A percentile compares a stretch with the other conserved stretches of the same genome.
These are phyloP conservation scores for Zoroaster sp. DNA, from an alignment of 53 echinoderm and acorn worm species.

Conservation along the genomic window DNA sequence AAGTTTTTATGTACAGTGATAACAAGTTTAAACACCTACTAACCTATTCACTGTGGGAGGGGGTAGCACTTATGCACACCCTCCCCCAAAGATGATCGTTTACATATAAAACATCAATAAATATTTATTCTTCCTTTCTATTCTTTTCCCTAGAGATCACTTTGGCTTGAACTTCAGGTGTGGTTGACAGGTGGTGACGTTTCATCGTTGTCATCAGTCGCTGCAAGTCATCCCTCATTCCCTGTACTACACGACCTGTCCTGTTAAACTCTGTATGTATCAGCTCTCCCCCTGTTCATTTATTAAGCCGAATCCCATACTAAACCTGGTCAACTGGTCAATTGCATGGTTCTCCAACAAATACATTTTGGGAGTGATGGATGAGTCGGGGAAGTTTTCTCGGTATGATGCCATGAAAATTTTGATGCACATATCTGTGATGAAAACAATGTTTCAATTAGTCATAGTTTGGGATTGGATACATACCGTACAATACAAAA, in stretches of 20 bases:
- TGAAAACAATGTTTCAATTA: not conserved
- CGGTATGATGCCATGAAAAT: constrained; percentile 5
- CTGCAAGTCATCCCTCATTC: no score
- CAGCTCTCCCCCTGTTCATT: constrained; percentile 54
- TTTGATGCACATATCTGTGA: no score
- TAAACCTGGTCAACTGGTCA: not conserved
- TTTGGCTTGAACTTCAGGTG: constrained; percentile 8
- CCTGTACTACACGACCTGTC: not conserved
- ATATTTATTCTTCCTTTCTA: not conserved
- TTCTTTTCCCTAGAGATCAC: not conserved
- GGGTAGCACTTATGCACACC: no score
- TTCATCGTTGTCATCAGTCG: constrained; percentile 1
- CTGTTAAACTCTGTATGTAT: constrained; percentile 54
- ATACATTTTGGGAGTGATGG: constrained; percentile 51
- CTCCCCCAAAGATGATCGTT: no score
- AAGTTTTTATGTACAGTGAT: no score
- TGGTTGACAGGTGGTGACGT: constrained; percentile 7
- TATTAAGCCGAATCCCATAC: constrained; percentile 22
- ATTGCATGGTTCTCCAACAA: constrained; percentile 35
- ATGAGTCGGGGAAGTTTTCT: not conserved
- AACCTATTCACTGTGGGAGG: no score
- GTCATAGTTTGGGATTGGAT: not conserved
- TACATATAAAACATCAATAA: no score
- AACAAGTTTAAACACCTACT: no score
- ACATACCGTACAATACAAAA: not conserved